Base-by-base conservation (phyloP, 2,113 vertebrate species). In the Sitta europaea region DNA sequence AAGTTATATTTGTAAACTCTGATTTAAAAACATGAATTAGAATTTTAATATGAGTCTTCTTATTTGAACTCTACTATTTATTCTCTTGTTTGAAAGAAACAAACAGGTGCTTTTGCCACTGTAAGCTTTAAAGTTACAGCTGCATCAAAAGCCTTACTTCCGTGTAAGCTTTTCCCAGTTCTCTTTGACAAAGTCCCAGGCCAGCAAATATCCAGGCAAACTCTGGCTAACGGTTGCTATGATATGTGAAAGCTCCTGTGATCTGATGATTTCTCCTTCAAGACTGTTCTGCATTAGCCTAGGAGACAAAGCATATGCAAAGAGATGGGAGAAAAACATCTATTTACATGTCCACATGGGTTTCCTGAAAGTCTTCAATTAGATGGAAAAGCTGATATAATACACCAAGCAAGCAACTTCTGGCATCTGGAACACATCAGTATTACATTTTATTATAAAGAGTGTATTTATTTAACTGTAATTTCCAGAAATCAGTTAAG, bases 121-220 rank as follows among this genome's bases (percentile, higher is more conserved):
- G 5, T 10, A 9, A 76, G 3, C 38, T 2, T 63, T 5, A 74
- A n/a, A n/a, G 16, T 43, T 79, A 47, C 51, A 70, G 65, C 24
- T 38, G 8, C 15, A 84, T 73, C 27, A 90, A 68, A 75, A 86
- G 51, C 31, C 99, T 98, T 98, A 99, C 99, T 98, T 99, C 63
- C 98, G 96, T 86, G 98, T 98, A 92, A 99, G 98, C 36, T 94
- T 96, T 92, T 98, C 98, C 99, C 99, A 99, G 96, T 99, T 99
- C 93, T 99, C 98, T 95, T 99, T 99, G 53, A 99, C 98, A 73
- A 99, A 99, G 96, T 99, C 98, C 99, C 99, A 99, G 25, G 98
- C 98, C 92, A 99, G 90, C 74, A 99, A 97, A 94, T 98, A 97
- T 35, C 99, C 99, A 22, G 98, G 94, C 76, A 99, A 98, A 94